Conservation (phyloP, 2,888 invertebrate species). For the Ectropis crepuscularia region DNA sequence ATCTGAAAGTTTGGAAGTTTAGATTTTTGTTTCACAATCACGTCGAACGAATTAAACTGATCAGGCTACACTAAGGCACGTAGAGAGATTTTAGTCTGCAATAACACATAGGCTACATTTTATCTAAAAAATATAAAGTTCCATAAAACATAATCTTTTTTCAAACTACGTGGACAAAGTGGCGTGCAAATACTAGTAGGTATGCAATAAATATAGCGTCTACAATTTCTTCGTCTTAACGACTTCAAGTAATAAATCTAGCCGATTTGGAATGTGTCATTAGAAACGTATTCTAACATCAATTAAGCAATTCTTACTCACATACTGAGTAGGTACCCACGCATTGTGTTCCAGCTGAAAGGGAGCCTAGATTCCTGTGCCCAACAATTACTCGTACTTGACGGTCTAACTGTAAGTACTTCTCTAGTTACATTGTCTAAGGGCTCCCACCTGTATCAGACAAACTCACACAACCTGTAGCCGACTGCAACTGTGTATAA, state of each 20-base stretch:
- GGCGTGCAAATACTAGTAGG: too few relatives aligned
- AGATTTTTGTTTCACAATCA: too few relatives aligned
- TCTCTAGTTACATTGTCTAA: slow-evolving; percentile 49
- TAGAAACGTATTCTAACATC: slow-evolving; percentile 15
- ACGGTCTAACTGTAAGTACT: slow-evolving; percentile 38
- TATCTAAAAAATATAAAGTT: too few relatives aligned
- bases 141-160: too few relatives aligned
- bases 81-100: too few relatives aligned
- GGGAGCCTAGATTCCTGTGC: slow-evolving; percentile 30
- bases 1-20: too few relatives aligned
- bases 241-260: slow-evolving; percentile 7
- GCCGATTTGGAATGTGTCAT: not conserved
- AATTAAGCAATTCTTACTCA: slow-evolving; percentile 19
- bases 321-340: slow-evolving; percentile 18
- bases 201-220: too few relatives aligned
- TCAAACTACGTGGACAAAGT: too few relatives aligned
- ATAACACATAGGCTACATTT: too few relatives aligned
- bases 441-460: slow-evolving; percentile 61
- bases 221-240: too few relatives aligned
- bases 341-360: slow-evolving; percentile 30
- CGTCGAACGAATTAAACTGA: too few relatives aligned
- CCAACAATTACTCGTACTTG: slow-evolving; percentile 38
- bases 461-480: not conserved
- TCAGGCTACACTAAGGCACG: too few relatives aligned
- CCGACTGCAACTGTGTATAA: slow-evolving; percentile 56